Base-by-base conservation (phyloP, 2,888 invertebrate species). In the Ypsolopha scabrella region DNA sequence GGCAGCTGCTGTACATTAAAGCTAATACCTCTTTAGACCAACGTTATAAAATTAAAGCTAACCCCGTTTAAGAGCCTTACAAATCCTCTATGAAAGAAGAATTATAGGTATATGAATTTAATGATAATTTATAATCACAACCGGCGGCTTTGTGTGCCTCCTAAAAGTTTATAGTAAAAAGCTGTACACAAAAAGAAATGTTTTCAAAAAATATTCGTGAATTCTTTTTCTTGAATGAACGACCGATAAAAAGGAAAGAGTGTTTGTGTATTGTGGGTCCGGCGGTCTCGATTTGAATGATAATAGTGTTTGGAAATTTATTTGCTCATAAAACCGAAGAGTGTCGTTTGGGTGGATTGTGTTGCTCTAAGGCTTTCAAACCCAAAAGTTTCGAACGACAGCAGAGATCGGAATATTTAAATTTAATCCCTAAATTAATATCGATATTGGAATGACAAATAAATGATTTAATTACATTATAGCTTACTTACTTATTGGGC, bases 251-350 rank as follows among this genome's bases (percentile, higher is more conserved):
- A 78, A 72, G 75, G 79, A 14, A 47, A 51, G 46, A 75, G 70
- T 78, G 79, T 75, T 72, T 73, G 70, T 78, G 72, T 75, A 72
- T 74, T 72, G 77, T 75, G 78, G 75, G 78, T 73, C 75, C 74
- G 64, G 49, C 51, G 41, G 67, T 64, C 66, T 59, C 70, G 68
- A 85, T 86, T 85, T 86, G 82, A 86, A 86, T 86, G 72, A 85
- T 83, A 86, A 86, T 86, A 80, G 85, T 80, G 75, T 81, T 82
- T 68, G 24, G 71, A 80, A 85, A 86, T 85, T 85, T 86, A 86
- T 86, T 81, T 74, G 79, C 65, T 83, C 83, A 75, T 86, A 86
- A 86, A 85, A 71, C 65, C 64, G 60, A 69, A 71, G 77, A 74
- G 81, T 77, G 80, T 77, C 76, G 68, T 74, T 70, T 68, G 68